Conservation (phyloP, 2,113 vertebrate genomes). For the Eulacestoma nigropectus region DNA sequence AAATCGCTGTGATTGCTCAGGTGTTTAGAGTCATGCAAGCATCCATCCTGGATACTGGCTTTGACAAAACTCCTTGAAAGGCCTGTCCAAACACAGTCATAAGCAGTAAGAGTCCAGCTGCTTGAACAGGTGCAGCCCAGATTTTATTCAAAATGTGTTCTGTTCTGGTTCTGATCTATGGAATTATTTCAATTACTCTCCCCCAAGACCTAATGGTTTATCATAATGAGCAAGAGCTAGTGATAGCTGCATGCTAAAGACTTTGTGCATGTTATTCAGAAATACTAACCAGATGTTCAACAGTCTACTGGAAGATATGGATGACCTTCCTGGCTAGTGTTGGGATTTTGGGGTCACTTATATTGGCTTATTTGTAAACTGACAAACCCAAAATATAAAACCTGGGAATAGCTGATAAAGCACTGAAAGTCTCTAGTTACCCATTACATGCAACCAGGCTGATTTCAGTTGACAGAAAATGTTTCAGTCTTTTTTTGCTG, state of each 20-base stretch:
- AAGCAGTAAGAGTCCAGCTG: neutral
- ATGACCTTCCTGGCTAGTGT: neutral
- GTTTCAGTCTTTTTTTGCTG: neutral
- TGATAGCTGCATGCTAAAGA: neutral
- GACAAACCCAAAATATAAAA: neutral
- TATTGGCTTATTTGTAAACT: neutral
- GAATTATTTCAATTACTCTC: neutral
- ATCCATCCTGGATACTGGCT: neutral
- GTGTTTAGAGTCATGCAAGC: neutral
- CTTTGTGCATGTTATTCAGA: neutral
- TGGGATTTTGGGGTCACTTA: neutral
- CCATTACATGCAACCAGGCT: neutral
- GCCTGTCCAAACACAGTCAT: neutral
- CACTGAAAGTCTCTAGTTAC: conserved; percentile 16
- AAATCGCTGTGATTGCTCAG: neutral
- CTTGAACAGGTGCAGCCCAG: neutral
- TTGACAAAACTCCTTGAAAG: neutral
- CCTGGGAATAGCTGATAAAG: conserved; percentile 16
- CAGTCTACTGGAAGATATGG: neutral
- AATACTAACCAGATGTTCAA: neutral
- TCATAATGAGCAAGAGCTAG: neutral
- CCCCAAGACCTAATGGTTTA: neutral
- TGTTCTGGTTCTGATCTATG: neutral
- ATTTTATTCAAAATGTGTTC: neutral
- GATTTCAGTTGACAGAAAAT: neutral